Evolutionary conservation across 2,113 vertebrate genomes (phyloP).

Genomic region (Acrocephalus arundinaceus): DNA sequence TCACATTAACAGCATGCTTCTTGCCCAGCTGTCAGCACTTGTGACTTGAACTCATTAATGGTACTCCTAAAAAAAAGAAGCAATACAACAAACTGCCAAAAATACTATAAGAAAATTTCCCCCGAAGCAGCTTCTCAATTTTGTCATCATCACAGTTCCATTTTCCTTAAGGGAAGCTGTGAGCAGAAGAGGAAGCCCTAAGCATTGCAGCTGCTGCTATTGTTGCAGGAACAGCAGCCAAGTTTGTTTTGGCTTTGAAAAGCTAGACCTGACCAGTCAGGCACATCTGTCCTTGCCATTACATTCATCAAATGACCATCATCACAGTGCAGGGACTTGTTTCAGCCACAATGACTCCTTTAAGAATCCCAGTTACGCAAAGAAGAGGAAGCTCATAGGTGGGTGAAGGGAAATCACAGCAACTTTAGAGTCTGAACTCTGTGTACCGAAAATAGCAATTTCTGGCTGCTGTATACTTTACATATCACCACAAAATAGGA

Average conservation of each 20-base stretch:
- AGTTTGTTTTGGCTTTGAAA: neutral
- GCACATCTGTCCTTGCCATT: neutral
- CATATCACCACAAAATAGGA: neutral
- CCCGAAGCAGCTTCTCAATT: neutral
- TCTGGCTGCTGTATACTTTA: conserved; percentile 11
- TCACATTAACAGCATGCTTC: neutral
- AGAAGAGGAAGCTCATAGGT: neutral
- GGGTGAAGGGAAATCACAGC: neutral
- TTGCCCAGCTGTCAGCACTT: neutral
- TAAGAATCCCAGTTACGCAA: neutral
- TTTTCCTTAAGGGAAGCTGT: neutral
- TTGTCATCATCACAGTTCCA: neutral
- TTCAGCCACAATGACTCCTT: neutral
- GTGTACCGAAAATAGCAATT: neutral
- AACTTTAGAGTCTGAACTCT: neutral
- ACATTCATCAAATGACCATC: neutral
- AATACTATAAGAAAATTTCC: neutral
- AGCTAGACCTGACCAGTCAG: neutral
- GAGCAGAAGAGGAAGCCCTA: neutral
- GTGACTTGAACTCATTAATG: neutral
- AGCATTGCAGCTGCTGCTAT: neutral
- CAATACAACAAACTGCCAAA: neutral
- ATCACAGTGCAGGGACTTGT: neutral
- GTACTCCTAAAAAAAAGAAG: neutral
- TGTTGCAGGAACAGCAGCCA: neutral